Evolutionary conservation across 2,113 vertebrate genomes (phyloP), one percentile per base, ranked within the genome.

Genomic region (Tylochromis polylepis): DNA sequence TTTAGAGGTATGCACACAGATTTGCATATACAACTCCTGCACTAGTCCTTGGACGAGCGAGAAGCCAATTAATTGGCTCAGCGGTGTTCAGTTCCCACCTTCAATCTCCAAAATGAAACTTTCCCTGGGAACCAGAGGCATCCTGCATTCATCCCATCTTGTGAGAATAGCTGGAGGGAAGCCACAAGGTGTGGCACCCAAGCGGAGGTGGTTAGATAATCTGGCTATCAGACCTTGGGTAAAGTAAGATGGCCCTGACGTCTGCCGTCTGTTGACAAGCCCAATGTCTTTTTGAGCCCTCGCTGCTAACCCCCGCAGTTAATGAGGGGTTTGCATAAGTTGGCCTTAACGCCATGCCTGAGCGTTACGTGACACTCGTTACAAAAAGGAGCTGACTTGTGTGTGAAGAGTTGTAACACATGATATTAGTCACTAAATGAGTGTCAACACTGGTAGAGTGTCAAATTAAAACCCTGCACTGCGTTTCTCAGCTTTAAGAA

Each of bases 241-340:
- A 89, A 94, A 59, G 53, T 81, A 89, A 93, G 90, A 89, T 89
- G 87, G 82, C 85, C 86, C 36, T 92, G 87, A 91, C 49, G 89
- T 92, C 84, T 75, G 82, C 85, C 57, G 62, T 22, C 89, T 87
- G 80, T 90, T 90, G 81, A 88, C 70, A 41, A 83, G 77, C 81
- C 84, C 79, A 46, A 38, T 88, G 91, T 79, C 87, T 86, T 46
- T 85, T 72, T 84, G 88, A 89, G 82, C 79, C 79, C 60, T 31
- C 2, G 34, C 84, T 83, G 83, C 67, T 82, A 62, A 91, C 82
- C 81, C 85, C 85, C 53, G 53, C 65, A 58, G 84, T 89, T 89
- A 85, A 90, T 90, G 81, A 88, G 10, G 75, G 82, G 88, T 88
- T 89, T 82, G 83, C 88, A 83, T 85, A 81, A 77, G 56, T 88